Conservation (phyloP, 2,113 vertebrate species). For the Lophotis ruficrista region DNA sequence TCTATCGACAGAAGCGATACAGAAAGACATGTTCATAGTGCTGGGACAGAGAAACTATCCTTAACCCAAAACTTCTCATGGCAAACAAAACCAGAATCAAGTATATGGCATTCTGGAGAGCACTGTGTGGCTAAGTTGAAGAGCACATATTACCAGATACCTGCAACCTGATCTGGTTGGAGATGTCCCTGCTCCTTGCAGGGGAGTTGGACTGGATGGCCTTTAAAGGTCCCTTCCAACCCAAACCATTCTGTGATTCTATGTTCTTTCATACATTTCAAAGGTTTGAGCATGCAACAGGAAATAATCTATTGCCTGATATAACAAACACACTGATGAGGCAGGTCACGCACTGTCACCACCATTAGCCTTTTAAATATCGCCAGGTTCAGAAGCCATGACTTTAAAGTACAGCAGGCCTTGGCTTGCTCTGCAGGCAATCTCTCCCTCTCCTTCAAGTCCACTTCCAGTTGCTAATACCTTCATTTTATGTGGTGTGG, state of each 20-base stretch:
- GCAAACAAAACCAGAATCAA: background rate
- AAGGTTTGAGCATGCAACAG: background rate
- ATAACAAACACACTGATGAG: background rate
- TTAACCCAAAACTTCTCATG: background rate
- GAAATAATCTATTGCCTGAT: background rate
- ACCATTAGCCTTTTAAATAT: background rate
- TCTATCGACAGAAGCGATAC: background rate
- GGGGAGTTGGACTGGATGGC: too few relatives aligned
- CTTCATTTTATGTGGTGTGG: background rate
- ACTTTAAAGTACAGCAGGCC: background rate
- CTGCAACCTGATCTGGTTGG: background rate
- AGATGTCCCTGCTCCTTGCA: too few relatives aligned
- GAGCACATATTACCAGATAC: background rate
- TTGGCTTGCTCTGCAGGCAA: background rate
- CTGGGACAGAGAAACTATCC: background rate
- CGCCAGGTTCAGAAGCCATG: background rate
- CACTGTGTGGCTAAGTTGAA: background rate
- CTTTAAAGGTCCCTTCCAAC: too few relatives aligned
- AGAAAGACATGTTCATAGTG: background rate
- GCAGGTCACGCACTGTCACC: background rate
- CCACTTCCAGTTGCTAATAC: background rate
- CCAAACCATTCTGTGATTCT: too few relatives aligned
- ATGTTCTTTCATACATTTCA: background rate
- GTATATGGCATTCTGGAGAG: background rate
- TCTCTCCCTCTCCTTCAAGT: background rate